phyloP scores from a whole-genome alignment of 2,113 vertebrate genomes.

The Sinocyclocheilus grahami region DNA sequence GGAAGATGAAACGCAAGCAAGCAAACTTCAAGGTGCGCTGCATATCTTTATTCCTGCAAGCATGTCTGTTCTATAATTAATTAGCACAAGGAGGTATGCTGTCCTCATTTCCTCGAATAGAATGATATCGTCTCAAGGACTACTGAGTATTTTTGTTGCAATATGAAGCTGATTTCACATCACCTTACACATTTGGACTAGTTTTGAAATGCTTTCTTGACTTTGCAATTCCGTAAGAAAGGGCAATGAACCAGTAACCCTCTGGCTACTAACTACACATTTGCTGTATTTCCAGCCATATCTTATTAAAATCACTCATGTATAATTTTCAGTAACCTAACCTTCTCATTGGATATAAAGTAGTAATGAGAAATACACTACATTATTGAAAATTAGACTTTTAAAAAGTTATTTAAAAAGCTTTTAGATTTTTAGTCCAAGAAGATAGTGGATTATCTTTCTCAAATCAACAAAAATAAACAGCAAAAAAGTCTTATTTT shows the following conservation, averaged over 20 bases:
- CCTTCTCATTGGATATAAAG: not conserved
- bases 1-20: not conserved
- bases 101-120: constrained; percentile 22
- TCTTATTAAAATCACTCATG: constrained; percentile 7
- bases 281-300: not conserved
- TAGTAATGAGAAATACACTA: not conserved
- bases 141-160: not conserved
- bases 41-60: not conserved
- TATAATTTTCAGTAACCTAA: not conserved
- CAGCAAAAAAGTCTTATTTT: no score
- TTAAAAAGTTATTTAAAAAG: not conserved
- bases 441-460: not conserved
- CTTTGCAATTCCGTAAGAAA: not conserved
- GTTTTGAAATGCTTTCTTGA: not conserved
- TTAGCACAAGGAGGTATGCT: constrained; percentile 22
- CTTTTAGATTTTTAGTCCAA: no score
- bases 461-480: no score
- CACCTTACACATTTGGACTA: not conserved
- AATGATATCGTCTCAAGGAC: constrained; percentile 8
- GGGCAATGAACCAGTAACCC: not conserved
- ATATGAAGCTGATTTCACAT: not conserved
- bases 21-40: not conserved
- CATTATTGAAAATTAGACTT: not conserved
- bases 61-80: constrained; percentile 10
- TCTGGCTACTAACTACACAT: not conserved